Conservation (phyloP, 2,888 invertebrate genomes). For the Netelia fuscicornis region DNA sequence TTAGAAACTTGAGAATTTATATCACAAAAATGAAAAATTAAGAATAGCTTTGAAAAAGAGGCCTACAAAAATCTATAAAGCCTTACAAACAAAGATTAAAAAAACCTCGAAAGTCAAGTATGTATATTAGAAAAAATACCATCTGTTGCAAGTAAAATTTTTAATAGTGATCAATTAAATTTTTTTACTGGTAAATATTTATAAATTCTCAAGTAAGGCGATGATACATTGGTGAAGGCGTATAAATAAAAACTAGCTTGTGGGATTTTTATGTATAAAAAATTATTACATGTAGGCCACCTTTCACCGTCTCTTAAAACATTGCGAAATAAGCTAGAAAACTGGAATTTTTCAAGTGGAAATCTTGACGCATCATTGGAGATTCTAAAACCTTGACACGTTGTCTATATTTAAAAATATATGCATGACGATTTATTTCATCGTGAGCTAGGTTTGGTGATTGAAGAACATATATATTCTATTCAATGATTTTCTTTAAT, state of each 20-base stretch:
- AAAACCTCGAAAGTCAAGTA: not conserved
- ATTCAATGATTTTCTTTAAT: no score
- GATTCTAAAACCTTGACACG: no score
- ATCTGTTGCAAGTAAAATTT: not conserved
- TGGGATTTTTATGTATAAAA: not conserved
- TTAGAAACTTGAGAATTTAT: not conserved
- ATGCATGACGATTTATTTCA: no score
- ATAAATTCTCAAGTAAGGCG: not conserved
- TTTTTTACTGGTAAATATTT: not conserved
- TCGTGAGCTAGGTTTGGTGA: no score
- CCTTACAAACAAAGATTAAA: not conserved
- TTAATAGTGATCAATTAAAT: slow-evolving; percentile 32
- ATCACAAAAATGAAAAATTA: not conserved
- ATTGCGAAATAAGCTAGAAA: no score
- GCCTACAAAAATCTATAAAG: not conserved
- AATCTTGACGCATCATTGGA: no score
- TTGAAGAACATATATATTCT: no score
- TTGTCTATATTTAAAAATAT: no score
- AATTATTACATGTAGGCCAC: not conserved
- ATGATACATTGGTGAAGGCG: not conserved
- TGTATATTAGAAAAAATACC: not conserved
- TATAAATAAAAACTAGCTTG: not conserved
- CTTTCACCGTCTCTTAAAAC: no score
- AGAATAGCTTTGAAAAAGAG: not conserved
- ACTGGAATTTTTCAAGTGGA: no score